These are phyloP conservation scores for Microtus agrestis DNA, from an alignment of 2,797 vertebrate genomes.

Conservation along the genomic window DNA sequence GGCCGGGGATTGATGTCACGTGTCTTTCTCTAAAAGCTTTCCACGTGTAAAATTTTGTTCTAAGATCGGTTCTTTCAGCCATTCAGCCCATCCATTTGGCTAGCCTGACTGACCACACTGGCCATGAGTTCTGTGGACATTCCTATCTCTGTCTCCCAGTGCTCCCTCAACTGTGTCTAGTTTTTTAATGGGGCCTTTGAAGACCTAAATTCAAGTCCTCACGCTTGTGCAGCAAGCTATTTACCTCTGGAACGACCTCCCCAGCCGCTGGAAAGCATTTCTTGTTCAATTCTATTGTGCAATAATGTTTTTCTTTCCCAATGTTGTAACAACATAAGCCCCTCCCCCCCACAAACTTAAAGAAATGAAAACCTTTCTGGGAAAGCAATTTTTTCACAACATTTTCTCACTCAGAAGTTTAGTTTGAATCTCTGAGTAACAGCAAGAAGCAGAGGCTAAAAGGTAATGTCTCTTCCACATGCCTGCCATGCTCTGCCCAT, in stretches of 20 bases:
- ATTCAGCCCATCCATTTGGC: not conserved
- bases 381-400: not conserved
- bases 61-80: not conserved
- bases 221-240: not conserved
- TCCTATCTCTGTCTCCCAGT: not conserved
- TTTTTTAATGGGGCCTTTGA: not conserved
- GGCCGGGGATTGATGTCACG: not conserved
- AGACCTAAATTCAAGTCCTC: not conserved
- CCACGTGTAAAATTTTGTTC: not conserved
- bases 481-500: constrained; percentile 17
- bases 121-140: not conserved
- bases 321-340: not conserved
- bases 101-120: not conserved
- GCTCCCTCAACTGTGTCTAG: not conserved
- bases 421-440: not conserved
- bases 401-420: too few species aligned
- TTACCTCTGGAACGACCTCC: not conserved
- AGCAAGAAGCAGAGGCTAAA: not conserved
- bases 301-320: not conserved
- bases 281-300: not conserved
- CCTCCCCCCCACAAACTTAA: not conserved
- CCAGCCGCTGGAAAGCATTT: not conserved
- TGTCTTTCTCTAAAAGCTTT: not conserved
- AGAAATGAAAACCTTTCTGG: not conserved
- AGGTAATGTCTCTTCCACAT: not conserved